Evolutionary conservation across 2,113 vertebrate species (phyloP), one percentile per base, ranked within the genome.

Genomic region (Meleagris gallopavo): DNA sequence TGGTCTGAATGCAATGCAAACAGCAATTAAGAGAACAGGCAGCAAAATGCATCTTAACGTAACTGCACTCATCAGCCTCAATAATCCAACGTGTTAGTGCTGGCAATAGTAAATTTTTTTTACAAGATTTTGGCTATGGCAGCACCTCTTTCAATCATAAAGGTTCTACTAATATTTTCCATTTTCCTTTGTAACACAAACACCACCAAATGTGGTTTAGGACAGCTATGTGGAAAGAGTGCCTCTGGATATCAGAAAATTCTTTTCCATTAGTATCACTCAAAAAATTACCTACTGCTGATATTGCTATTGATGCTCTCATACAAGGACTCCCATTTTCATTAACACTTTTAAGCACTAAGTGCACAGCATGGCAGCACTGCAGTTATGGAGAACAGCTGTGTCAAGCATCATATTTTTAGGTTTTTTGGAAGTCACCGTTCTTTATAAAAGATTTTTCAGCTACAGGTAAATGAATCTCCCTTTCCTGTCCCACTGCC

Each of bases 121-220:
- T 57, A 83, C 27, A 61, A 43, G 3, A 61, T 69, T 95, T 61
- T 90, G 36, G 43, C 54, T 43, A 84, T 93, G 52, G 94, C 57
- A 90, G 79, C 29, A 36, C 62, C 40, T 75, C 89, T 73, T 86
- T 57, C 73, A 91, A 40, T 61, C 86, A 72, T 91, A 94, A 93
- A 72, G 14, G 19, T 75, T 86, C 58, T 58, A 34, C 48, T 86
- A 86, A 86, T 74, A 94, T 82, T 96, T 95, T 95, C 93, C 90
- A 79, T 69, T 83, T 32, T 83, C 58, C 36, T 74, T 86, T 92
- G 77, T 93, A 85, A 89, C 43, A 64, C 50, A 74, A 82, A 57
- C 36, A 74, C 22, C 65, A 83, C 18, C 48, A 78, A 86, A 65
- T 5, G 29, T 61, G 94, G 95, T 29, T 65, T n/a, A 77, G 65